Evolutionary conservation across 1,140 invertebrate species (phyloP), one percentile per base, ranked within the genome.

Genomic region (Diachasmimorpha longicaudata): DNA sequence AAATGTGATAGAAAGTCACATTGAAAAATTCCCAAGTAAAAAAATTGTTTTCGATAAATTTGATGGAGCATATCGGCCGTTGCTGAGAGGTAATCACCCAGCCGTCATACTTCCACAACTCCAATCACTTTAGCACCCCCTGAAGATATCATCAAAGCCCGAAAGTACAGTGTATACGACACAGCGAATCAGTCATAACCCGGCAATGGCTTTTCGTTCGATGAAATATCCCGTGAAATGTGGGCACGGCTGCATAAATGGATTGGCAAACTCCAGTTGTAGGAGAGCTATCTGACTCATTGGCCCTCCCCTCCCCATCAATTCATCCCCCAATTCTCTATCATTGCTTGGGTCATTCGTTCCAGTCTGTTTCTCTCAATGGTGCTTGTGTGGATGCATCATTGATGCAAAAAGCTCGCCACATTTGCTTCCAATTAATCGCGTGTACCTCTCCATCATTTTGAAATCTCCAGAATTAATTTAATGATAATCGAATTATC

Each of bases 161-260:
- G 39, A 42, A 42, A 42, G 31, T 31, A 31, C 31, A 31, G 31
- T 6, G 31, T 31, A 31, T 31, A 31, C 31, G 31, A 31, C 31
- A 31, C 31, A 31, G 31, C 31, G 31, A 31, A 58, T 58, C 52
- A 21, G 52, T 58, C 31, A 14, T 77, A 72, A 76, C 76, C 76
- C 74, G 78, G 25, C 74, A 79, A 75, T 75, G 77, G 75, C 78
- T 63, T 63, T 63, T 25, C 58, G 23, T 63, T 79, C 75, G 79
- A 84, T 82, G 80, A 85, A 84, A 80, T 82, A 80, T 81, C 74
- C 75, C 74, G 77, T 78, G 79, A 84, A 80, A 81, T 42, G 79
- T 79, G 79, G 80, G 76, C 68, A 81, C 71, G 76, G 75, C 36
- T 75, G 75, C 77, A 84, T 81, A 81, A 84, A 83, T 85, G 79